Evolutionary conservation across 2,888 invertebrate genomes (phyloP).

Genomic region (Hypselothyrea guttata): DNA sequence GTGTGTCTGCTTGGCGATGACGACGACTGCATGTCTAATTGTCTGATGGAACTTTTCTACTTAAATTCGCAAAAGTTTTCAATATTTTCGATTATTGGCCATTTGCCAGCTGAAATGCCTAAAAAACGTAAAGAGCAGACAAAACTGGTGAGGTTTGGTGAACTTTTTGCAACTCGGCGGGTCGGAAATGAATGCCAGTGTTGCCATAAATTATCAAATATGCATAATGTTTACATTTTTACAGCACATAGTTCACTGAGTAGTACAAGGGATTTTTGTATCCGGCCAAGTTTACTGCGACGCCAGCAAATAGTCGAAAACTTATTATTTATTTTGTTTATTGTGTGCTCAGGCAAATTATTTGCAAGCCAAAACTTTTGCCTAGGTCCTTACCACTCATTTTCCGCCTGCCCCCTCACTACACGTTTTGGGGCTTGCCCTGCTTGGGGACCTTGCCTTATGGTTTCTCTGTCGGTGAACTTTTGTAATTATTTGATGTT

Average conservation of each 20-base stretch:
- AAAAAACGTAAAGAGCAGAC: conserved; percentile 22
- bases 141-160: conserved; percentile 37
- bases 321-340: conserved; percentile 78
- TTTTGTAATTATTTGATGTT: conserved; percentile 79
- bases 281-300: conserved; percentile 67
- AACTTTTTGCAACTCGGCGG: conserved; percentile 47
- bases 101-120: conserved; percentile 63
- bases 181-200: conserved; percentile 78
- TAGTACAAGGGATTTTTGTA: conserved; percentile 13
- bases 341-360: conserved; percentile 77
- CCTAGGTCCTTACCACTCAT: conserved; percentile 22
- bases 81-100: conserved; percentile 81
- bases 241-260: conserved; percentile 38
- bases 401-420: not conserved
- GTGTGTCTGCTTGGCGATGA: not conserved
- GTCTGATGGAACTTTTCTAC: conserved; percentile 66
- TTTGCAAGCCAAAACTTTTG: conserved; percentile 70
- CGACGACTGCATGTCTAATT: conserved; percentile 68
- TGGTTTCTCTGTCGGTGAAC: conserved; percentile 64
- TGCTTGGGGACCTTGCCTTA: conserved; percentile 47
- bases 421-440: conserved; percentile 14
- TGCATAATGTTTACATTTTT: conserved; percentile 78
- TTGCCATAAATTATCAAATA: conserved; percentile 80
- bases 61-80: conserved; percentile 78
- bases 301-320: conserved; percentile 63